Conservation (phyloP, 2,888 invertebrate genomes). For the Lumbricus terrestris region DNA sequence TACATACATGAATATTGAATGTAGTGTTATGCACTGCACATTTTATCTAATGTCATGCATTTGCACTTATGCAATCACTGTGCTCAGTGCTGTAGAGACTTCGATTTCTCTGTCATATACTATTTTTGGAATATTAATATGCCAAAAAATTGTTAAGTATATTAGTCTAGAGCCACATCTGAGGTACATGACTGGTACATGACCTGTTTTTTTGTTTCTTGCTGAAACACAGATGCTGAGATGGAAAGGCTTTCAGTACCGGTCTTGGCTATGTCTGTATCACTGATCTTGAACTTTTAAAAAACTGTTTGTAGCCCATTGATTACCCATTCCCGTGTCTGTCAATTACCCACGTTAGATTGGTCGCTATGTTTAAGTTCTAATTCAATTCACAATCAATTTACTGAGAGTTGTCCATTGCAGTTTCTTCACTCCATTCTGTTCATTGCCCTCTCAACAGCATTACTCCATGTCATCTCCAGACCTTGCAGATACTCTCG, state of each 20-base stretch:
- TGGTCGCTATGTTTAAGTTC: neutral
- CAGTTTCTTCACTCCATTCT: too few species aligned
- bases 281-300: neutral
- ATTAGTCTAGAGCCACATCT: neutral
- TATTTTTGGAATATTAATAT: neutral
- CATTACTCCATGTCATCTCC: too few species aligned
- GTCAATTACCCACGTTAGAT: neutral
- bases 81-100: neutral
- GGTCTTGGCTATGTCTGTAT: neutral
- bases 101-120: neutral
- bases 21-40: neutral
- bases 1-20: neutral
- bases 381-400: neutral
- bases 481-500: too few species aligned
- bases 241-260: neutral
- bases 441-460: too few species aligned
- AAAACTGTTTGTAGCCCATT: neutral
- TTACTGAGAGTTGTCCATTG: neutral
- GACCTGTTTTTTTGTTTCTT: neutral
- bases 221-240: neutral
- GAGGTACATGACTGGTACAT: neutral
- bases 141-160: neutral
- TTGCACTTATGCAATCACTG: neutral
- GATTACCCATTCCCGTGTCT: neutral
- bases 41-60: neutral